Conservation (phyloP, 2,888 invertebrate species). For the Steinernema carpocapsae region DNA sequence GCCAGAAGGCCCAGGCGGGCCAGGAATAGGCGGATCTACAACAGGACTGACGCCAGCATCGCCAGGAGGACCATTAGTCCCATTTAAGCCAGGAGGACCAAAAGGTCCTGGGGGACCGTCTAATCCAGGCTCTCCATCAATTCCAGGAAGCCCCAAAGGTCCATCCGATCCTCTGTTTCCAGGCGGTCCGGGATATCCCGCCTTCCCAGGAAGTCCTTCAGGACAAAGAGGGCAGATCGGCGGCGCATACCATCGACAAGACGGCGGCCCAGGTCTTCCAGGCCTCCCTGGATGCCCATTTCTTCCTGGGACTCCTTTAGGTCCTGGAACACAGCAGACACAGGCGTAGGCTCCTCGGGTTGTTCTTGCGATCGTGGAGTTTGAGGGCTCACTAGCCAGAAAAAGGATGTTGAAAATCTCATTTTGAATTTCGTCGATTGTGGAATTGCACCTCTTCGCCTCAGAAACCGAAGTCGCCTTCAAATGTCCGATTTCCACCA, state of each 20-base stretch:
- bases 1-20: neutral
- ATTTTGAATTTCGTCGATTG: slow-evolving; percentile 11
- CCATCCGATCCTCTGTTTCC: neutral
- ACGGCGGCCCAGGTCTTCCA: neutral
- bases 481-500: slow-evolving; percentile 14
- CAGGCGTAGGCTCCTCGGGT: neutral
- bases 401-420: slow-evolving; percentile 14
- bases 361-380: neutral
- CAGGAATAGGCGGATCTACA: slow-evolving; percentile 5
- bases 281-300: slow-evolving; percentile 9
- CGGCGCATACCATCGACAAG: neutral
- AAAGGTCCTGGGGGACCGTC: neutral
- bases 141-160: neutral
- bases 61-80: neutral
- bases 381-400: neutral
- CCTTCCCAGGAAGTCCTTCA: neutral
- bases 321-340: neutral
- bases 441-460: neutral
- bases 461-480: neutral
- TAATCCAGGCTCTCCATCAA: neutral
- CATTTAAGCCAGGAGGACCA: slow-evolving; percentile 12
- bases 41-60: slow-evolving; percentile 23
- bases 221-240: slow-evolving; percentile 9
- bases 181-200: slow-evolving; percentile 14
- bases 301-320: neutral